phyloP scores from a whole-genome alignment of 1,140 invertebrate genomes.

The Subanguina moxae region DNA sequence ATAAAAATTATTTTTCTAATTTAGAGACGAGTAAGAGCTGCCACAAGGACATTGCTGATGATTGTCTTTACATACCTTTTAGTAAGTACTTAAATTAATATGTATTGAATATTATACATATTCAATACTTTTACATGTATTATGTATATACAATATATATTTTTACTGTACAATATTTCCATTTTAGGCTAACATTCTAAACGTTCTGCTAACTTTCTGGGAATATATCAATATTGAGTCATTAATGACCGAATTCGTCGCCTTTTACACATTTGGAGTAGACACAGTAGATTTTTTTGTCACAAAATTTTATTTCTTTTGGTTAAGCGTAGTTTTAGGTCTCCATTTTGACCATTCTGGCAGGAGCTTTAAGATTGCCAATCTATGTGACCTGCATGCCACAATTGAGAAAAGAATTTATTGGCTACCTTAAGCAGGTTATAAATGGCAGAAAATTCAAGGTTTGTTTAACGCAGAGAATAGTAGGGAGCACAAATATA shows the following conservation, averaged over 20 bases:
- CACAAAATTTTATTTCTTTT: background rate
- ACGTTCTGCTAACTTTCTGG: conserved; percentile 53
- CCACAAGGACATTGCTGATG: conserved; percentile 48
- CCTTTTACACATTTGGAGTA: conserved; percentile 54
- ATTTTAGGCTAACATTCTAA: conserved; percentile 50
- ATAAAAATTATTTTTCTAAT: conserved; percentile 16
- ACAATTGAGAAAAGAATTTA: conserved; percentile 38
- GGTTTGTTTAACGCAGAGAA: too few species aligned
- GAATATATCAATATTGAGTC: conserved; percentile 50
- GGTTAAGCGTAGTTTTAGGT: conserved; percentile 35
- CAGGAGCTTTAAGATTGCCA: conserved; percentile 31
- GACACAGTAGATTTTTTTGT: conserved; percentile 36
- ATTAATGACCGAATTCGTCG: conserved; percentile 31
- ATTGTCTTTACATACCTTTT: conserved; percentile 50
- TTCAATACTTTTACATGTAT: too few species aligned
- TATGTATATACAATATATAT: too few species aligned
- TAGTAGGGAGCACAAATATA: too few species aligned
- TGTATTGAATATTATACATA: too few species aligned
- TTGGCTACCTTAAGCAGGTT: conserved; percentile 13
- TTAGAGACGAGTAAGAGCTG: conserved; percentile 46
- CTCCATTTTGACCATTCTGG: conserved; percentile 48
- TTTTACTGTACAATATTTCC: too few species aligned
- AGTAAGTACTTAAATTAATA: too few species aligned
- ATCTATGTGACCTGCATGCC: conserved; percentile 45
- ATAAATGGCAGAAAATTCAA: background rate